These are phyloP conservation scores for Bombus vancouverensis DNA, from an alignment of 1,140 invertebrate genomes.

Conservation along the genomic window DNA sequence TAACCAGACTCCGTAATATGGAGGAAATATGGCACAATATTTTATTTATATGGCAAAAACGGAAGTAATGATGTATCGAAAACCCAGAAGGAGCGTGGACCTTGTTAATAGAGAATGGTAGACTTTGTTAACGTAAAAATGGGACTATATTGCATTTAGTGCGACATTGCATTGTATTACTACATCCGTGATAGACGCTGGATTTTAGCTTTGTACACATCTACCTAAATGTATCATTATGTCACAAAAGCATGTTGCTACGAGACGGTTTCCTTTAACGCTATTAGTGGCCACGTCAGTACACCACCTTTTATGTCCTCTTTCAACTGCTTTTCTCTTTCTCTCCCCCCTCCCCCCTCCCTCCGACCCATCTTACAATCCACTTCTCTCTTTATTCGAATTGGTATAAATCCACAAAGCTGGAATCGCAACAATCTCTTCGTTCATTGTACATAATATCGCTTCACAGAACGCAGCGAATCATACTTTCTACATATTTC, in stretches of 20 bases:
- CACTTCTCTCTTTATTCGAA: neutral
- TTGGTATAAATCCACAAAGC: neutral
- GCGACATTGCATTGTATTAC: neutral
- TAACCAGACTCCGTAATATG: neutral
- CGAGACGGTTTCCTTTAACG: constrained; percentile 34
- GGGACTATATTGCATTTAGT: neutral
- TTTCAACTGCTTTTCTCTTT: neutral
- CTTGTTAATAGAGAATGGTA: too few species aligned
- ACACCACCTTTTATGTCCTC: neutral
- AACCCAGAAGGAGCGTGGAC: too few species aligned
- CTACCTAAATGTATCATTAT: constrained; percentile 46
- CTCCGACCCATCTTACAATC: neutral
- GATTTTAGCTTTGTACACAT: constrained; percentile 33
- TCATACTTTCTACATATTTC: constrained; percentile 6
- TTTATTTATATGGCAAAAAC: neutral
- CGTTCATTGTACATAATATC: neutral
- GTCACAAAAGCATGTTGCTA: constrained; percentile 41
- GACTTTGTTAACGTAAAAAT: constrained; percentile 14
- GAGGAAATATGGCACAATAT: neutral
- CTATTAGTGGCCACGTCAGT: constrained; percentile 5
- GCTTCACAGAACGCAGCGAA: neutral
- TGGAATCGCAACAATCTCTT: constrained; percentile 12
- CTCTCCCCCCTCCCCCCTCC: too few species aligned
- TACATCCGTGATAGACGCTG: neutral
- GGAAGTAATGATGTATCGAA: neutral